Evolutionary conservation across 1,140 invertebrate genomes (phyloP), one percentile per base, ranked within the genome.

Genomic region (Littorina saxatilis): DNA sequence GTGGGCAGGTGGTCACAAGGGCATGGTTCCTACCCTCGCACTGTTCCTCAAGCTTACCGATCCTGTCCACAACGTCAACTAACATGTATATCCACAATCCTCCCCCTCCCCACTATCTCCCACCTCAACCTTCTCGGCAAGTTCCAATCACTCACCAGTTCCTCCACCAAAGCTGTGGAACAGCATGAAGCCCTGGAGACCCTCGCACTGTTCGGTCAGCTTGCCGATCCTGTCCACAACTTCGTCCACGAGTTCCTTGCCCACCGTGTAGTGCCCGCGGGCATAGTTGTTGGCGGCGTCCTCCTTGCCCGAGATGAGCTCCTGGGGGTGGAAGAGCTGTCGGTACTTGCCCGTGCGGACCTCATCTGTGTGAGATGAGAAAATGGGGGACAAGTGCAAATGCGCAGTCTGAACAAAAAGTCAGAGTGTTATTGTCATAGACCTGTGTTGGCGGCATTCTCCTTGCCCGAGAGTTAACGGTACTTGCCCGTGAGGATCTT

Each of bases 311-410:
- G 96, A 96, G 91, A 96, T 96, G 77, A 96, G 88, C 92, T 96
- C 96, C 92, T 96, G 96, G 74, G 96, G 96, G 91, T 96, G 96
- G 94, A 97, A 97, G 84, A 97, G 84, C 72, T 90, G 87, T 15
- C 88, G 87, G 79, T 88, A 90, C 0, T 70, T 72, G 9, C 88
- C 88, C 17, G 85, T 87, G 29, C 88, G 94, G 91, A 93, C 88
- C 83, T 93, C 92, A 87, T 93, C 92, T 90, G 82, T 9, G 55
- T 13, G 55, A 58, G 9, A 58, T 11, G 37, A 68, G 13, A 20
- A 39, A 5, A 40, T 50, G 9, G 9, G 55, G n/a, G n/a, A 58
- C 17, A 50, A 50, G 20, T 50, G 47, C 9, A 50, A 9, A 11
- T 11, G 47, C 47, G 47, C 9, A 50, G 9, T 9, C 9, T 11